Conservation (phyloP, 2,797 vertebrate species). For the Sebastes trivittatus region DNA sequence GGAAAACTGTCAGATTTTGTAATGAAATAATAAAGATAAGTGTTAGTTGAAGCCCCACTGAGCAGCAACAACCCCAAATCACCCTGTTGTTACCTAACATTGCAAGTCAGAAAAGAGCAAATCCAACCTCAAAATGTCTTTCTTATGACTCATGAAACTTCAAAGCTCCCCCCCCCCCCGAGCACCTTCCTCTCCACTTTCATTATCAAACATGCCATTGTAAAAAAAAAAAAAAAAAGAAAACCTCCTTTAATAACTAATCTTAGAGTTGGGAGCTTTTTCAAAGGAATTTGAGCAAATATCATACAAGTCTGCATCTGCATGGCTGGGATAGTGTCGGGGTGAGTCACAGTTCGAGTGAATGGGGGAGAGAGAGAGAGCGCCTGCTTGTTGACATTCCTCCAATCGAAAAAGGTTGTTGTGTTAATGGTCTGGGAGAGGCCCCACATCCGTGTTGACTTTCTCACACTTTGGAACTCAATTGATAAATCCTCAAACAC, state of each 20-base stretch:
- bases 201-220: slow-evolving; percentile 27
- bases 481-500: slow-evolving; percentile 55
- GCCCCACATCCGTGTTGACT: slow-evolving; percentile 70
- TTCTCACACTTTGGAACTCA: slow-evolving; percentile 67
- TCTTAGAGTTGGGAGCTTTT: slow-evolving; percentile 13
- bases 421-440: slow-evolving; percentile 53
- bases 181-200: slow-evolving; percentile 17
- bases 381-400: slow-evolving; percentile 75
- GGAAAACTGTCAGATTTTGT: neutral
- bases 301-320: slow-evolving; percentile 79
- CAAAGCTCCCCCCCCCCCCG: neutral
- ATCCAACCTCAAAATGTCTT: slow-evolving; percentile 12
- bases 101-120: slow-evolving; percentile 9
- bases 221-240: neutral
- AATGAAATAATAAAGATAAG: neutral
- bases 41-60: neutral
- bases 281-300: slow-evolving; percentile 69
- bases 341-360: slow-evolving; percentile 67
- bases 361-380: slow-evolving; percentile 47
- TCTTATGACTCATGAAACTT: slow-evolving; percentile 37
- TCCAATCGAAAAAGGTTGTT: slow-evolving; percentile 61
- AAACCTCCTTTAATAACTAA: neutral
- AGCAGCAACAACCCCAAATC: neutral
- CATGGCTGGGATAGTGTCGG: slow-evolving; percentile 61
- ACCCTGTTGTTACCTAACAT: neutral